phyloP scores from a whole-genome alignment of 2,888 invertebrate genomes.

The Rhabditophanes sp. region DNA sequence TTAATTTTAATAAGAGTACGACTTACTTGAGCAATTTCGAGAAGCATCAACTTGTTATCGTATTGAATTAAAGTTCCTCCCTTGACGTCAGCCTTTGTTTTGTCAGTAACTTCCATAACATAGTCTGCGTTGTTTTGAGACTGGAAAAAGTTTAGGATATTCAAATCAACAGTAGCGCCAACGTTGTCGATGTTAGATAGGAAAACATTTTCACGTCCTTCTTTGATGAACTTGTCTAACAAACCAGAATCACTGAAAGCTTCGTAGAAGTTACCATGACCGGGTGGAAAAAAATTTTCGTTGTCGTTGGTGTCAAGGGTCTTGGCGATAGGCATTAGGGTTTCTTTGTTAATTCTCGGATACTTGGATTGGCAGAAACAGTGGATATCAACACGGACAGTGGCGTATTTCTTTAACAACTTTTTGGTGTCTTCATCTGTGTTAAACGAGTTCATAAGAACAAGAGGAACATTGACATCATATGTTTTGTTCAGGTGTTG shows the following conservation, averaged over 20 bases:
- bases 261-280: conserved; percentile 96
- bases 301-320: conserved; percentile 60
- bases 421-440: conserved; percentile 95
- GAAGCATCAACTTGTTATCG: conserved; percentile 73
- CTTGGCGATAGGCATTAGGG: conserved; percentile 72
- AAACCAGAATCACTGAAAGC: conserved; percentile 85
- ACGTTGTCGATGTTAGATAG: conserved; percentile 96
- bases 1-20: too few relatives aligned
- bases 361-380: conserved; percentile 96
- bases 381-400: conserved; percentile 58
- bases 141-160: conserved; percentile 53
- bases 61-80: conserved; percentile 63
- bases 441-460: conserved; percentile 99
- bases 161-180: conserved; percentile 91
- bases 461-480: conserved; percentile 81
- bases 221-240: conserved; percentile 66
- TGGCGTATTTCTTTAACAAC: conserved; percentile 68
- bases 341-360: conserved; percentile 83
- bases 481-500: conserved; percentile 72
- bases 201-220: conserved; percentile 48
- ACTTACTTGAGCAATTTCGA: conserved; percentile 98
- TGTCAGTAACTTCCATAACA: conserved; percentile 98
- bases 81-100: conserved; percentile 94
- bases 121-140: conserved; percentile 59
- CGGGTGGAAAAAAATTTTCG: conserved; percentile 90